Percentiles rank a stretch among this genome's conserved stretches.
Evolutionary conservation across 92 coral and sea anemone genomes (phyloP).

Genomic region (Parazoanthus swiftii): DNA sequence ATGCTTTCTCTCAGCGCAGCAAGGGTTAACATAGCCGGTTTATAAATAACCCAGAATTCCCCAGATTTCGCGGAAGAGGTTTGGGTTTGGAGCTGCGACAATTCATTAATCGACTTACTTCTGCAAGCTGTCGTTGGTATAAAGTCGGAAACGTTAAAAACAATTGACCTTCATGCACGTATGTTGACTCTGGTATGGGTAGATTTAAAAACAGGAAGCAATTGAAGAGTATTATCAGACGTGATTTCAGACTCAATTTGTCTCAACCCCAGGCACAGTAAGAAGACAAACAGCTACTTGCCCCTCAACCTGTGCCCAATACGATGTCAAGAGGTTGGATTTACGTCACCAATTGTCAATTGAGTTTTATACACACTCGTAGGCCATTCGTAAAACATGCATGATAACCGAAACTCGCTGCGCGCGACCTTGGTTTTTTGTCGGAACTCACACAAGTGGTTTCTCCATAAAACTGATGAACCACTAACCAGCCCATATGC

Average conservation of each 20-base stretch:
- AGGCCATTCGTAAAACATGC: not conserved
- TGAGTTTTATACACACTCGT: not conserved
- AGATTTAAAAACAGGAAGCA: not conserved
- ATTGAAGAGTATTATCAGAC: not conserved
- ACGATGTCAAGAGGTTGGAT: not conserved
- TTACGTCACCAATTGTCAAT: not conserved
- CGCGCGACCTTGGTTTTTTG: constrained; percentile 9
- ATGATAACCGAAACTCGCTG: not conserved
- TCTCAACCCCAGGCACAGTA: not conserved
- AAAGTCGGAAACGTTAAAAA: not conserved
- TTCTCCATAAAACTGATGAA: not conserved
- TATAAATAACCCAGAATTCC: constrained; percentile 1
- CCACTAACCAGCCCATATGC: not conserved
- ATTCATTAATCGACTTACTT: not conserved
- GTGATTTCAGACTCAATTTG: not conserved
- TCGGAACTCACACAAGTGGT: constrained; percentile 4
- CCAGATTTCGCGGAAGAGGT: constrained; percentile 14
- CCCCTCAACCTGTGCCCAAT: not conserved
- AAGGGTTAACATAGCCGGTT: constrained; percentile 5
- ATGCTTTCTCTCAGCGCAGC: constrained; percentile 15
- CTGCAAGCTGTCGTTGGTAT: not conserved
- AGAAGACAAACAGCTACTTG: not conserved
- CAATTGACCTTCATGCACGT: not conserved
- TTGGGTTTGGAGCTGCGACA: not conserved
- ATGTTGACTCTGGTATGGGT: not conserved